phyloP scores from a whole-genome alignment of 2,113 vertebrate genomes.

The Maylandia zebra region DNA sequence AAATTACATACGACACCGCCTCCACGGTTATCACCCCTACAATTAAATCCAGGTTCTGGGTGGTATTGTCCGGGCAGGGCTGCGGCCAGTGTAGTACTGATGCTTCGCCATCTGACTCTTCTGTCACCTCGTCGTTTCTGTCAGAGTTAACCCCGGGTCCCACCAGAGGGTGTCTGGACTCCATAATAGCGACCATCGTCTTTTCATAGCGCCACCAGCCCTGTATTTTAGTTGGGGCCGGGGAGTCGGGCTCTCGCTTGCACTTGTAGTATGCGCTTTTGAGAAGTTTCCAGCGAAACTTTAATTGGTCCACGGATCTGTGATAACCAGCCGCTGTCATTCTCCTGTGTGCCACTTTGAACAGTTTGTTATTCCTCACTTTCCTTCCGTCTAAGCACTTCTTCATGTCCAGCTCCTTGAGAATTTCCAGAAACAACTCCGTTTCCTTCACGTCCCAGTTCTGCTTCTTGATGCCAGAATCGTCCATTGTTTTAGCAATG shows the following conservation, averaged over 20 bases:
- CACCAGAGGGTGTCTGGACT: constrained; percentile 43
- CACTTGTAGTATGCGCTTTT: constrained; percentile 56
- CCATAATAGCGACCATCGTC: constrained; percentile 46
- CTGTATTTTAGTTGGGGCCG: constrained; percentile 33
- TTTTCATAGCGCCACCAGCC: constrained; percentile 57
- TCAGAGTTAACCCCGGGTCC: constrained; percentile 12
- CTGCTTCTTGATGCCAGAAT: constrained; percentile 40
- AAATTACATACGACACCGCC: neutral
- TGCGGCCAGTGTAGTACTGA: constrained; percentile 28
- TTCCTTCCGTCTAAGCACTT: constrained; percentile 53
- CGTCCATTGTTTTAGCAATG: constrained; percentile 23
- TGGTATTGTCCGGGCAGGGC: constrained; percentile 1
- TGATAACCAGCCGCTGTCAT: constrained; percentile 50
- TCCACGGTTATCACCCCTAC: constrained; percentile 26
- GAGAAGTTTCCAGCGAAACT: constrained; percentile 61
- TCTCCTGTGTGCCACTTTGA: constrained; percentile 48
- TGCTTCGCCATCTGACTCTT: constrained; percentile 44
- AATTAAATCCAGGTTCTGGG: constrained; percentile 50
- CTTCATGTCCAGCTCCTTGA: constrained; percentile 58
- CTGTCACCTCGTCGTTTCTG: constrained; percentile 23
- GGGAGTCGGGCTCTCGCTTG: constrained; percentile 10
- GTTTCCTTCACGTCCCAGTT: constrained; percentile 59
- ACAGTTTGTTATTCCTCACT: constrained; percentile 47
- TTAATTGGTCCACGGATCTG: constrained; percentile 51
- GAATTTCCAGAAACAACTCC: constrained; percentile 42